These are phyloP conservation scores for Lerema accius DNA, from an alignment of 1,140 invertebrate species.

Conservation along the genomic window DNA sequence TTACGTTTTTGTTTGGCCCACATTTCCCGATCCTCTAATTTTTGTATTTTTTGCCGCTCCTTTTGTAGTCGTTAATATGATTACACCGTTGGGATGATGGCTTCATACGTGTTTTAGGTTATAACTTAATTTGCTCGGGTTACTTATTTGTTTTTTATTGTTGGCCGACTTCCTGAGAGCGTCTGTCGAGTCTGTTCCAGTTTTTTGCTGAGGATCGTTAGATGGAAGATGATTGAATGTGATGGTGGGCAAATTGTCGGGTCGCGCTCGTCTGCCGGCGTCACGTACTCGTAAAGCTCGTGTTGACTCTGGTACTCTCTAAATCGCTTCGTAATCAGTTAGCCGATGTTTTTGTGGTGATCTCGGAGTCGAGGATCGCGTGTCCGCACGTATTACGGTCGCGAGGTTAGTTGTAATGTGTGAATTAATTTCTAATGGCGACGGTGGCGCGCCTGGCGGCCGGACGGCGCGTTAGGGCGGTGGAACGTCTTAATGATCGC, in stretches of 20 bases:
- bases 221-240: conserved; percentile 75
- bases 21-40: conserved; percentile 82
- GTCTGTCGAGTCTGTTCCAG: conserved; percentile 56
- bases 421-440: conserved; percentile 71
- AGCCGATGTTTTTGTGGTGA: conserved; percentile 46
- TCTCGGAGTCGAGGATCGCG: conserved; percentile 27
- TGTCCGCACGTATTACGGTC: conserved; percentile 29
- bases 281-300: conserved; percentile 58
- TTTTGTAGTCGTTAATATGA: conserved; percentile 83
- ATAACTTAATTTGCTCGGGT: conserved; percentile 81
- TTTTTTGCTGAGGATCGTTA: conserved; percentile 75
- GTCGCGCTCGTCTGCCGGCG: conserved; percentile 33
- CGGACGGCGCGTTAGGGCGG: conserved; percentile 47
- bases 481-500: conserved; percentile 58
- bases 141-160: conserved; percentile 81
- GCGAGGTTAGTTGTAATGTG: conserved; percentile 45
- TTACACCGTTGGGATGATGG: conserved; percentile 81
- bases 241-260: conserved; percentile 70
- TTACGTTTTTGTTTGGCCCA: conserved; percentile 82
- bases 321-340: conserved; percentile 63
- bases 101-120: conserved; percentile 82
- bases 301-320: conserved; percentile 52
- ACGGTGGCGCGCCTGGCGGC: conserved; percentile 41
- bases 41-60: conserved; percentile 78
- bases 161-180: conserved; percentile 77